phyloP scores from a whole-genome alignment of 92 coral and sea anemone species.

The Parazoanthus darwini region DNA sequence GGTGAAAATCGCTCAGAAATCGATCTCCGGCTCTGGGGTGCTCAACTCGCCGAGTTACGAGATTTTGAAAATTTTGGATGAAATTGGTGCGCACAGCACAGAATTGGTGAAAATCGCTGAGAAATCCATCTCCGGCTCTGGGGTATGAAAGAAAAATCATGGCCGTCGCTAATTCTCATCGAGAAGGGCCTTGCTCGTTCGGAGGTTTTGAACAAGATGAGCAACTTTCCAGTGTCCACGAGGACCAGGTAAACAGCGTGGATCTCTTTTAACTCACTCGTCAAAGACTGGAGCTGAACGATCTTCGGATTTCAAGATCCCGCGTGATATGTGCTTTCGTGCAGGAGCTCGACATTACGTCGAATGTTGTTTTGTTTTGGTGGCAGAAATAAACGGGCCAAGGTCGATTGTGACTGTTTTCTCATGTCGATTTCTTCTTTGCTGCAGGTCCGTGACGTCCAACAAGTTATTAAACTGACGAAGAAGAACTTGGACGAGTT shows the following conservation, averaged over 20 bases:
- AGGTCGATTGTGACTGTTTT: conserved; percentile 46
- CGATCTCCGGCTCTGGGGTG: too few species aligned
- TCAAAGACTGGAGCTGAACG: neutral
- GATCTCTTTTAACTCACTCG: neutral
- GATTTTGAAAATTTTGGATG: too few species aligned
- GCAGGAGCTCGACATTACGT: conserved; percentile 55
- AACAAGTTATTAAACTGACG: conserved; percentile 91
- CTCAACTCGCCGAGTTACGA: too few species aligned
- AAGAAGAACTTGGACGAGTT: conserved; percentile 89
- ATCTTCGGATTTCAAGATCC: conserved; percentile 18
- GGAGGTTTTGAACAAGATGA: conserved; percentile 58
- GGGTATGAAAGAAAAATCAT: conserved; percentile 77
- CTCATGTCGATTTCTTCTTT: conserved; percentile 35
- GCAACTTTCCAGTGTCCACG: conserved; percentile 71
- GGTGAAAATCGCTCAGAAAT: too few species aligned
- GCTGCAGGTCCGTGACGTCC: conserved; percentile 88
- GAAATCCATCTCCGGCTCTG: too few species aligned
- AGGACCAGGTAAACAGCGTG: conserved; percentile 70
- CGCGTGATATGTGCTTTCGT: conserved; percentile 60
- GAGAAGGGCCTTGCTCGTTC: conserved; percentile 62
- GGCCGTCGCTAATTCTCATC: conserved; percentile 85
- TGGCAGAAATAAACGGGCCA: conserved; percentile 46
- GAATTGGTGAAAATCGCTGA: too few species aligned
- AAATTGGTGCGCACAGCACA: too few species aligned
- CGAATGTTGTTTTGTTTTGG: conserved; percentile 86